Evolutionary conservation across 92 coral and sea anemone genomes (phyloP).

Genomic region (Porites rus): DNA sequence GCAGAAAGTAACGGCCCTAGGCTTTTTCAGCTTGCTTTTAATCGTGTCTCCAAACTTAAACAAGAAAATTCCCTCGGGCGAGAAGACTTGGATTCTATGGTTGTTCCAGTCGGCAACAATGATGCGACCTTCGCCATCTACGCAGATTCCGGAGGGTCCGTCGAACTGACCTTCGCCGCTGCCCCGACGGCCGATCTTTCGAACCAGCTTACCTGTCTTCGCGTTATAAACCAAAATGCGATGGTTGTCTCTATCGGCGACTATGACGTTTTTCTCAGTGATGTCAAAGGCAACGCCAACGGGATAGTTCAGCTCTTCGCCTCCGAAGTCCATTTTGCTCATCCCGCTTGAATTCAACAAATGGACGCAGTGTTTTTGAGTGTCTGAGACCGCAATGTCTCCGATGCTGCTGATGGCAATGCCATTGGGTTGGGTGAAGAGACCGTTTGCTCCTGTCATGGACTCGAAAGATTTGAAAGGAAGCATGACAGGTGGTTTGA

Average conservation of each 20-base stretch:
- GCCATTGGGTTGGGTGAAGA: constrained; percentile 86
- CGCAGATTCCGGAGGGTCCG: constrained; percentile 76
- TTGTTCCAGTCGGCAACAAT: constrained; percentile 90
- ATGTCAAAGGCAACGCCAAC: constrained; percentile 89
- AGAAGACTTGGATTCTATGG: constrained; percentile 85
- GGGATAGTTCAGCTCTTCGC: constrained; percentile 82
- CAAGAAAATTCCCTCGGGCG: constrained; percentile 73
- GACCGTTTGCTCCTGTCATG: constrained; percentile 72
- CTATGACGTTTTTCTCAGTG: constrained; percentile 74
- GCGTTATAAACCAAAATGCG: constrained; percentile 76
- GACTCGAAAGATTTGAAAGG: constrained; percentile 87
- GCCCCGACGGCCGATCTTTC: constrained; percentile 81
- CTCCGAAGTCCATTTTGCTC: constrained; percentile 76
- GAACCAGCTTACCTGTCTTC: constrained; percentile 80
- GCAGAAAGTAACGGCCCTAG: constrained; percentile 81
- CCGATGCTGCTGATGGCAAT: constrained; percentile 78
- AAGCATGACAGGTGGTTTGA: constrained; percentile 81
- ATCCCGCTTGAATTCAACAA: constrained; percentile 72
- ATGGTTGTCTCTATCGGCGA: constrained; percentile 90
- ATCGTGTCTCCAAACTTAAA: constrained; percentile 78
- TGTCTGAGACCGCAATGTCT: constrained; percentile 84
- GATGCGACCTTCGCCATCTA: constrained; percentile 78
- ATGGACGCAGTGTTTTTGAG: constrained; percentile 86
- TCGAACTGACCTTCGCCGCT: constrained; percentile 82
- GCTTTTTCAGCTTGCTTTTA: constrained; percentile 78